Evolutionary conservation across 1,140 invertebrate genomes (phyloP).

Genomic region (Pissodes strobi): DNA sequence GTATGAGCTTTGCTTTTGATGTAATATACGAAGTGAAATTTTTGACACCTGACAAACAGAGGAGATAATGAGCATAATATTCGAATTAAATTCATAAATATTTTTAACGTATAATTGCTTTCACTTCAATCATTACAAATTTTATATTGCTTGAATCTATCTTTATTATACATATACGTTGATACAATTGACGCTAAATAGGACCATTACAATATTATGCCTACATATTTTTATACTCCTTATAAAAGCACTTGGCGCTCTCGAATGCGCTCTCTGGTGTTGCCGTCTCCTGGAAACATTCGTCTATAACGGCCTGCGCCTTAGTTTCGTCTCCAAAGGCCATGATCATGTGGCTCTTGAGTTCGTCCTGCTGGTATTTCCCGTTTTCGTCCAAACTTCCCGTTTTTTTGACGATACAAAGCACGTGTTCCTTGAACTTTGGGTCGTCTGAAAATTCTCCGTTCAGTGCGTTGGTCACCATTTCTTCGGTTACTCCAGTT

Average conservation of each 20-base stretch:
- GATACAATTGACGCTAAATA: too few relatives aligned
- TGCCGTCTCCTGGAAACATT: not conserved
- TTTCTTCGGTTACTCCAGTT: conserved; percentile 50
- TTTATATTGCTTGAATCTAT: too few relatives aligned
- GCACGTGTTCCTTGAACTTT: conserved; percentile 53
- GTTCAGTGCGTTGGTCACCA: conserved; percentile 52
- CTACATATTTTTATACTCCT: not conserved
- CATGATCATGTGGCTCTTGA: not conserved
- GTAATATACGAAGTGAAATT: too few relatives aligned
- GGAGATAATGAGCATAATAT: too few relatives aligned
- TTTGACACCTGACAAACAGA: too few relatives aligned
- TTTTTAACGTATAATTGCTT: too few relatives aligned
- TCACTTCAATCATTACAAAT: too few relatives aligned
- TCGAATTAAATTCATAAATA: too few relatives aligned
- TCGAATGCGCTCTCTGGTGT: not conserved
- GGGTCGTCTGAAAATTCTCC: conserved; percentile 54
- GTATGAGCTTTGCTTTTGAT: too few relatives aligned
- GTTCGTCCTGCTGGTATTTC: conserved; percentile 25
- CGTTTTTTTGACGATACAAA: conserved; percentile 56
- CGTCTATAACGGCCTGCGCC: not conserved
- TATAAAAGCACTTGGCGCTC: not conserved
- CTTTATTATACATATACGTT: too few relatives aligned
- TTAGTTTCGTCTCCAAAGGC: not conserved
- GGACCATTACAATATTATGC: too few relatives aligned
- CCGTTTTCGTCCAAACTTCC: conserved; percentile 51